Percentiles rank a stretch among this genome's conserved stretches.
Conservation (phyloP, 2,888 invertebrate species). For the Xestia rhomboidea region DNA sequence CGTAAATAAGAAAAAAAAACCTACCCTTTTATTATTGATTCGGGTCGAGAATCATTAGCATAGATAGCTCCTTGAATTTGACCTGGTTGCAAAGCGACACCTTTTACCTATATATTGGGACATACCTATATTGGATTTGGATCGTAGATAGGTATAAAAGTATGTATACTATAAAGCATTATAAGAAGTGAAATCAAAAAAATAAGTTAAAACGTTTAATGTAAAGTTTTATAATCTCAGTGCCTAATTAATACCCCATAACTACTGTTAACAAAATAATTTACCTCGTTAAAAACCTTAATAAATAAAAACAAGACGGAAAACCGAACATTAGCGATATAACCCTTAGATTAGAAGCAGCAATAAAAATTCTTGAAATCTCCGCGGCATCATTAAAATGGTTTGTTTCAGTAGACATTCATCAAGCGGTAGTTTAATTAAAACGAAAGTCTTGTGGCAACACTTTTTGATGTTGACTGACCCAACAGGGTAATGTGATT, state of each 20-base stretch:
- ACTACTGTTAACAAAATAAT: not conserved
- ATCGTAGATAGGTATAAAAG: constrained; percentile 56
- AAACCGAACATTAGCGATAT: constrained; percentile 18
- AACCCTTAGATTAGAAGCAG: constrained; percentile 35
- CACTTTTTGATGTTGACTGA: constrained; percentile 71
- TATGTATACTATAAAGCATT: constrained; percentile 45
- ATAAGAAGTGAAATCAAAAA: constrained; percentile 17
- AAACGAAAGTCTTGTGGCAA: constrained; percentile 74
- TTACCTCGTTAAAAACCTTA: not conserved
- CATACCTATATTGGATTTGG: constrained; percentile 57
- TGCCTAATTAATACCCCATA: not conserved
- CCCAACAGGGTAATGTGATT: constrained; percentile 72
- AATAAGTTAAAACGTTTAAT: not conserved
- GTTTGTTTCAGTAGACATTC: constrained; percentile 75
- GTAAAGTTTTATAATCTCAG: not conserved
- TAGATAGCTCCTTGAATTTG: too few relatives aligned
- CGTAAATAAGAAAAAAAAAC: too few relatives aligned
- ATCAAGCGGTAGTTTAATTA: constrained; percentile 79
- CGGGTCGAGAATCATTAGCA: too few relatives aligned
- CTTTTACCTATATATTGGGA: not conserved
- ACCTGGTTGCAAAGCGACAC: too few relatives aligned
- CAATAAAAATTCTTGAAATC: constrained; percentile 62
- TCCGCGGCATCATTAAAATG: constrained; percentile 73
- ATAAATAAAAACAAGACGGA: constrained; percentile 21
- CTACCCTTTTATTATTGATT: too few relatives aligned